phyloP scores from a whole-genome alignment of 1,140 invertebrate species.

The Leptinotarsa texana region DNA sequence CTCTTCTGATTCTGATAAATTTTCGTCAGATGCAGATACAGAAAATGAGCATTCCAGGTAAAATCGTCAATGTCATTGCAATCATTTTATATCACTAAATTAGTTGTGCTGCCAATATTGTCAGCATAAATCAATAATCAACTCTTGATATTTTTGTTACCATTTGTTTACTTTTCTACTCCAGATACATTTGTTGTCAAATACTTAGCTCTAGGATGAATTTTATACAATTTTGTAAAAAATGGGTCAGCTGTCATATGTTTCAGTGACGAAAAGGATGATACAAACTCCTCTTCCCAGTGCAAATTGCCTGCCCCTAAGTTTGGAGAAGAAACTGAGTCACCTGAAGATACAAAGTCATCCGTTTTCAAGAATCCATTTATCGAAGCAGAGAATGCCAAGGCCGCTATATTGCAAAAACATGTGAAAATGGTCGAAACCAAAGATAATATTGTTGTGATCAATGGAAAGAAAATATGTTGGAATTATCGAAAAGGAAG shows the following conservation, averaged over 20 bases:
- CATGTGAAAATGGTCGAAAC: conserved; percentile 90
- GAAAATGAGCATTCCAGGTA: conserved; percentile 42
- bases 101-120: too few species aligned
- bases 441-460: conserved; percentile 72
- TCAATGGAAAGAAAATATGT: conserved; percentile 88
- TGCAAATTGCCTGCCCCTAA: conserved; percentile 59
- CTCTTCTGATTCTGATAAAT: conserved; percentile 55
- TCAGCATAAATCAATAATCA: too few species aligned
- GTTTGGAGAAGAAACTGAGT: conserved; percentile 56
- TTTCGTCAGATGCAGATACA: conserved; percentile 49
- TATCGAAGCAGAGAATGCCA: conserved; percentile 83
- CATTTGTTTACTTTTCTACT: not conserved
- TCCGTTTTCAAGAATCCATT: conserved; percentile 91
- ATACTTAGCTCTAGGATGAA: conserved; percentile 5
- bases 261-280: conserved; percentile 43
- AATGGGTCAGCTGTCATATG: conserved; percentile 51
- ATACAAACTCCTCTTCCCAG: not conserved
- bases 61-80: too few species aligned
- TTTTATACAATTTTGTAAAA: conserved; percentile 38
- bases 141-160: too few species aligned
- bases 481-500: conserved; percentile 91
- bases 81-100: too few species aligned
- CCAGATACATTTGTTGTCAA: conserved; percentile 4
- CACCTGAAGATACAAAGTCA: conserved; percentile 53
- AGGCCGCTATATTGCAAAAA: conserved; percentile 85